Evolutionary conservation across 2,888 invertebrate genomes (phyloP).

Genomic region (Schizotus pectinicornis): DNA sequence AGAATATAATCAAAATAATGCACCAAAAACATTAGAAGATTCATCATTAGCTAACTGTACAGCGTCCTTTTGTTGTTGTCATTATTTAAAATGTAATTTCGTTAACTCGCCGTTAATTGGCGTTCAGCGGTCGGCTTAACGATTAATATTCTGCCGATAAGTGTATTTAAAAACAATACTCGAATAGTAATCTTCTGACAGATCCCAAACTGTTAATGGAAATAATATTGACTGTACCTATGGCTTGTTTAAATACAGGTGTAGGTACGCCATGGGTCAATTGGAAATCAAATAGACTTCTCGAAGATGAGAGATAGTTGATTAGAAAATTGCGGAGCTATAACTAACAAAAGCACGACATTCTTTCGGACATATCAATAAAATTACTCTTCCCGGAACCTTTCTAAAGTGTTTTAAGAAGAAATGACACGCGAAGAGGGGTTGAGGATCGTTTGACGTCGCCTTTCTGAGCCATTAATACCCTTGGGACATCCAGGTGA

Average conservation of each 20-base stretch:
- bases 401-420: no score
- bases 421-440: no score
- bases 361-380: no score
- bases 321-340: no score
- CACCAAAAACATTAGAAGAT: not conserved
- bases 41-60: not conserved
- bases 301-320: not conserved
- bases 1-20: conserved; percentile 1
- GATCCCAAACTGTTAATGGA: not conserved
- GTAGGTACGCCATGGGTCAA: conserved; percentile 16
- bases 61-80: no score
- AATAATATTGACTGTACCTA: conserved; percentile 13
- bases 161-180: not conserved
- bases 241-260: conserved; percentile 24
- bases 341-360: no score
- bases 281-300: conserved; percentile 10
- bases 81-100: not conserved
- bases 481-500: no score
- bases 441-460: no score
- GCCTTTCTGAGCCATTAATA: no score
- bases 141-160: not conserved
- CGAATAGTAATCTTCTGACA: not conserved
- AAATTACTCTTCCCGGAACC: no score
- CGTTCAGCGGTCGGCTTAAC: conserved; percentile 1
- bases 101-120: conserved; percentile 11